A percentile compares a stretch with the other conserved stretches of the same genome.
These are phyloP conservation scores for Micromesistius poutassou DNA, from an alignment of 2,797 vertebrate genomes.

Conservation along the genomic window DNA sequence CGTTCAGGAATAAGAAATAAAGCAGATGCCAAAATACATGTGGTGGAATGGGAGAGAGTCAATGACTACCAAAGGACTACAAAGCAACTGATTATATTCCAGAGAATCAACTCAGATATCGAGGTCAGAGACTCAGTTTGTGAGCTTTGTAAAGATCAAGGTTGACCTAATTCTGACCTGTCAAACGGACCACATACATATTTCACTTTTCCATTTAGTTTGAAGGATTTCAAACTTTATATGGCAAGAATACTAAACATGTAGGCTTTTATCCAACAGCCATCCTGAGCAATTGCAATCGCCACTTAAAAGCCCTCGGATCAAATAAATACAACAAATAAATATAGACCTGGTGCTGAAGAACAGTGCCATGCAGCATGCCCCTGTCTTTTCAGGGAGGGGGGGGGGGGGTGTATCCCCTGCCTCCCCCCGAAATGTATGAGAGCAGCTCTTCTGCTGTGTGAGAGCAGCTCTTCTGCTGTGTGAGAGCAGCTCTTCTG, in stretches of 20 bases:
- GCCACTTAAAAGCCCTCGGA: background rate
- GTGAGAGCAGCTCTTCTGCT: no score
- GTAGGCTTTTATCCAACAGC: background rate
- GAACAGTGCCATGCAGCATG: no score
- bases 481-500: background rate
- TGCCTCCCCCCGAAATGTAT: no score
- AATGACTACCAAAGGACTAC: background rate
- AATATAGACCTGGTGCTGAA: background rate
- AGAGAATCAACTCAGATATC: background rate
- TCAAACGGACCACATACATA: background rate
- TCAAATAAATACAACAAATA: background rate
- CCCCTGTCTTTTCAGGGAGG: no score
- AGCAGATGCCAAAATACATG: background rate
- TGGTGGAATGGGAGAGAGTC: background rate
- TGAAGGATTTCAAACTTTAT: background rate
- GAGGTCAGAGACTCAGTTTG: background rate
- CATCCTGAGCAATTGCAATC: background rate
- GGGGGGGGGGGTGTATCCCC: no score
- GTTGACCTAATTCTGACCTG: background rate
- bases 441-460: background rate
- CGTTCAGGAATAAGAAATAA: background rate
- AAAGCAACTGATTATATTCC: background rate
- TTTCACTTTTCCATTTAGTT: background rate
- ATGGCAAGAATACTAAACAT: background rate
- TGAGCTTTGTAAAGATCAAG: background rate